Evolutionary conservation across 2,113 vertebrate species (phyloP).

Genomic region (Daphoenositta chrysoptera): DNA sequence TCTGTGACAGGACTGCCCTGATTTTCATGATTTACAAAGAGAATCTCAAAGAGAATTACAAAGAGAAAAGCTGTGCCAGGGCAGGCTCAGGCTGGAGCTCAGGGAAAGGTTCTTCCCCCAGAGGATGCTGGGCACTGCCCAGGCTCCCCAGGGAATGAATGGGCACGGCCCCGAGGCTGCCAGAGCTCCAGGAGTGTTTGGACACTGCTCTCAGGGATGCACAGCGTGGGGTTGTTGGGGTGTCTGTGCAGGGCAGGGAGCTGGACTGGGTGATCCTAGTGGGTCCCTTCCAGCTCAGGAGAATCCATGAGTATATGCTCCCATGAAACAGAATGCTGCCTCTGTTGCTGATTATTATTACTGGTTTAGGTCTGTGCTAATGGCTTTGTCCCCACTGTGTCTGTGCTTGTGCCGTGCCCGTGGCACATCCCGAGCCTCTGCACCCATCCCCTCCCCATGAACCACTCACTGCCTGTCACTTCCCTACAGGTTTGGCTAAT

Average conservation of each 20-base stretch:
- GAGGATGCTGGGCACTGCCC: not conserved
- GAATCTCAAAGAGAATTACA: not conserved
- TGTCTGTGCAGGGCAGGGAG: not conserved
- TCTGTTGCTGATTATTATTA: not conserved
- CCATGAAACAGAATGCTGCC: not conserved
- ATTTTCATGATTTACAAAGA: not conserved
- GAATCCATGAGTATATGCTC: not conserved
- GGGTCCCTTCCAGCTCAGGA: not conserved
- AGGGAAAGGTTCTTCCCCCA: not conserved
- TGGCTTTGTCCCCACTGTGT: not conserved
- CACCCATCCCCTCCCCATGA: not conserved
- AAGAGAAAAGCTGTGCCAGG: not conserved
- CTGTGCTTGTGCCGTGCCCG: not conserved
- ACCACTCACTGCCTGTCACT: not conserved
- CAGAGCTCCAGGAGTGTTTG: not conserved
- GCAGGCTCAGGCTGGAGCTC: fast-evolving
- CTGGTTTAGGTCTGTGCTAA: not conserved
- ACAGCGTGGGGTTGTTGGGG: not conserved
- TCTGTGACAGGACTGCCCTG: not conserved
- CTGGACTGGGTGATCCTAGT: too few species aligned
- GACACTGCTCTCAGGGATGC: fast-evolving
- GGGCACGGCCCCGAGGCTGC: fast-evolving
- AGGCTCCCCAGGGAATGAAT: not conserved
- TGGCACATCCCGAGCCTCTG: not conserved
- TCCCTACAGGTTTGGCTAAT: not conserved